Evolutionary conservation across 1,140 invertebrate species (phyloP).

Genomic region (Bombus fervidus): DNA sequence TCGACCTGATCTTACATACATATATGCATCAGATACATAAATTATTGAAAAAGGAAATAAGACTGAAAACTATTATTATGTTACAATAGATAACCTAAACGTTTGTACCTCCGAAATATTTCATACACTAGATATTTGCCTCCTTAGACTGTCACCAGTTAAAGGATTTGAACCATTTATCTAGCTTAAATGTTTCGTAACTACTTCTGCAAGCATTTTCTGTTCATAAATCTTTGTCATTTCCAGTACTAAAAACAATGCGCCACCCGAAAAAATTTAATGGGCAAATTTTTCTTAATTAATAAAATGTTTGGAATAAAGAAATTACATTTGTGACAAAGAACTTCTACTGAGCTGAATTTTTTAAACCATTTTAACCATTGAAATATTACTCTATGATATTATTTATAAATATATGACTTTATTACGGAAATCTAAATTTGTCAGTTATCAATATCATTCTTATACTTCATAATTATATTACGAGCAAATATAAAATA

Average conservation of each 20-base stretch:
- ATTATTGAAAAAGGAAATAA: too few relatives aligned
- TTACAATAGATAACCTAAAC: background rate
- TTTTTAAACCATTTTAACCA: background rate
- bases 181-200: background rate
- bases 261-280: background rate
- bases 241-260: background rate
- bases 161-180: conserved; percentile 19
- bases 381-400: background rate
- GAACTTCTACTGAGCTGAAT: background rate
- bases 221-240: conserved; percentile 1
- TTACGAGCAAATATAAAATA: background rate
- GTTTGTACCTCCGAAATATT: background rate
- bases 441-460: background rate
- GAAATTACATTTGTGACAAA: background rate
- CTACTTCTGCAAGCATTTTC: background rate
- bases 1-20: too few relatives aligned
- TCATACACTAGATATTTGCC: background rate
- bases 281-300: background rate
- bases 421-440: background rate
- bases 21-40: too few relatives aligned
- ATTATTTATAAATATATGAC: background rate
- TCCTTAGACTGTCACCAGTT: background rate
- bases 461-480: background rate
- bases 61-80: background rate
- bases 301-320: background rate